Percentiles rank a stretch among this genome's conserved stretches.
Conservation (phyloP, 2,113 vertebrate genomes). For the Pedetes capensis region DNA sequence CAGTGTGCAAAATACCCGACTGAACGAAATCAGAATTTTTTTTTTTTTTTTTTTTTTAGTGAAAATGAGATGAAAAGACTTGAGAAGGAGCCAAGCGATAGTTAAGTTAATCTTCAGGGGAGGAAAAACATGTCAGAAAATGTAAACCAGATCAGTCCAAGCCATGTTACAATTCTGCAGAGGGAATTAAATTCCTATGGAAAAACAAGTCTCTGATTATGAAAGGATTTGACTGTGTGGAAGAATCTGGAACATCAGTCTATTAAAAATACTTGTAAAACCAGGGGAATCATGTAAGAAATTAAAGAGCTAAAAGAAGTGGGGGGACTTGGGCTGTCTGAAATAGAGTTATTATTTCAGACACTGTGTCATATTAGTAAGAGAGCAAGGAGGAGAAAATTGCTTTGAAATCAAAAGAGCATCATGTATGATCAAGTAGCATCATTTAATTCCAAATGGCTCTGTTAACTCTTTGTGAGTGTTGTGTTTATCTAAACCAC, state of each 20-base stretch:
- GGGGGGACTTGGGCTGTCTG: conserved; percentile 5
- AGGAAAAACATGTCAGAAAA: conserved; percentile 70
- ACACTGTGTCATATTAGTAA: conserved; percentile 7
- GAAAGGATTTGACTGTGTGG: conserved; percentile 66
- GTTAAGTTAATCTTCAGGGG: conserved; percentile 75
- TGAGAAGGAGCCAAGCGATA: conserved; percentile 54
- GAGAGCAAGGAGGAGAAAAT: conserved; percentile 7
- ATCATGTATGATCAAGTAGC: conserved; percentile 17
- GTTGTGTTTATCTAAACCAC: no score
- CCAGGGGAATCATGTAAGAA: conserved; percentile 72
- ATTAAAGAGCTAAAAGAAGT: conserved; percentile 72
- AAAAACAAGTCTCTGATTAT: conserved; percentile 73
- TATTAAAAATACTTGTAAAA: conserved; percentile 78
- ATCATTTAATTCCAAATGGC: neutral
- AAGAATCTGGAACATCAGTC: conserved; percentile 70
- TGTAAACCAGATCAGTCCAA: conserved; percentile 66
- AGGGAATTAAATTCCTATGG: conserved; percentile 74
- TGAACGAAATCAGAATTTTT: conserved; percentile 61
- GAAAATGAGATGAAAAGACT: conserved; percentile 73
- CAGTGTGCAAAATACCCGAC: neutral
- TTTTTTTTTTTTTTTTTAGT: conserved; percentile 44
- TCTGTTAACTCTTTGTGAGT: conserved; percentile 42
- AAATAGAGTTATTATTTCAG: conserved; percentile 62
- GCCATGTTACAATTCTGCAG: conserved; percentile 63
- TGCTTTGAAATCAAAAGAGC: conserved; percentile 43